phyloP scores from a whole-genome alignment of 2,797 vertebrate species.

The Dicrostonyx torquatus region DNA sequence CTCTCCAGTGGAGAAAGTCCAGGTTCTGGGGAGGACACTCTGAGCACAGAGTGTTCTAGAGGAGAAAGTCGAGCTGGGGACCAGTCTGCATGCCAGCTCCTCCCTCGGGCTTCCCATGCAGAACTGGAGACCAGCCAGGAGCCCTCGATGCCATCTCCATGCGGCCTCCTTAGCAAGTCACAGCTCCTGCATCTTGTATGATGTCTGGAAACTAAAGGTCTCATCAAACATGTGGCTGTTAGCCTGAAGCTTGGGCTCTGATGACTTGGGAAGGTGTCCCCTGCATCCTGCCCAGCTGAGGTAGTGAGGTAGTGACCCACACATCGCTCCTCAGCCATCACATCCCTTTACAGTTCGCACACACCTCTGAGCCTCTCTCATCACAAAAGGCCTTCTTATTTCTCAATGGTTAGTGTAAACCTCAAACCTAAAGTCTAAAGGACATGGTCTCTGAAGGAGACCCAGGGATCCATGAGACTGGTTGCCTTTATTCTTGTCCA shows the following conservation, averaged over 20 bases:
- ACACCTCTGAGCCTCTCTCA: neutral
- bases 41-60: neutral
- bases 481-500: neutral
- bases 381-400: neutral
- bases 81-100: too few species aligned
- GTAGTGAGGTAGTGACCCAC: neutral
- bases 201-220: neutral
- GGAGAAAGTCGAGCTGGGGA: neutral
- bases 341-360: neutral
- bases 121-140: neutral
- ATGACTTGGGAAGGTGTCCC: neutral
- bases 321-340: neutral
- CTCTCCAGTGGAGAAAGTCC: neutral
- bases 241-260: neutral
- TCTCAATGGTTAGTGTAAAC: neutral
- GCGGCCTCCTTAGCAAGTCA: neutral
- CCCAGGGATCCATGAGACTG: neutral
- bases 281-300: neutral
- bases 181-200: neutral
- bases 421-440: neutral
- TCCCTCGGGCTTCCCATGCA: neutral
- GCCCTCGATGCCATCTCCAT: accelerated
- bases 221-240: neutral
- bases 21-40: neutral
- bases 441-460: neutral